These are phyloP conservation scores for Alauda arvensis DNA, from an alignment of 2,797 vertebrate species.

Conservation along the genomic window DNA sequence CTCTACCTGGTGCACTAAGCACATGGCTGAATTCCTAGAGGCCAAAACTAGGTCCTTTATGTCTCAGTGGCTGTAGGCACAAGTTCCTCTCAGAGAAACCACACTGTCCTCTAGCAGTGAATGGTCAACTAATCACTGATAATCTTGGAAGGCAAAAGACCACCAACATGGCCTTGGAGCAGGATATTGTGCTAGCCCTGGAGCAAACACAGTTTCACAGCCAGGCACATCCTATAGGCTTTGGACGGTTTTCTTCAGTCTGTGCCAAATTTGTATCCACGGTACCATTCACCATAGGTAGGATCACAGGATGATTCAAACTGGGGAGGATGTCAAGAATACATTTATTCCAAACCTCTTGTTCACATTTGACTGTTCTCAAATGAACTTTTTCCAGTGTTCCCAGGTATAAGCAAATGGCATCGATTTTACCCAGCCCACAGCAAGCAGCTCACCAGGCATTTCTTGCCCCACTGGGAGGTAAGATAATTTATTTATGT, in stretches of 20 bases:
- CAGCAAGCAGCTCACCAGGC: neutral
- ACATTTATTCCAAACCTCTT: neutral
- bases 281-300: neutral
- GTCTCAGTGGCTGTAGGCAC: neutral
- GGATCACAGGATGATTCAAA: neutral
- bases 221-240: neutral
- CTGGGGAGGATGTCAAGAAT: fast-evolving
- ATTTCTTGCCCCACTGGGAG: neutral
- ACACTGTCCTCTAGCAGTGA: neutral
- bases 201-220: neutral
- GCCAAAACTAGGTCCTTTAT: neutral
- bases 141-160: neutral
- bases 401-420: neutral
- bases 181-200: neutral
- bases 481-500: neutral
- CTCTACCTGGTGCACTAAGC: neutral
- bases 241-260: neutral
- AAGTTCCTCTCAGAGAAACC: neutral
- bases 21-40: neutral
- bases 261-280: neutral
- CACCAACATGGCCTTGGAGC: neutral
- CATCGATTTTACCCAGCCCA: neutral
- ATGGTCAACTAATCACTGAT: neutral
- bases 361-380: neutral
- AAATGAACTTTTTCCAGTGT: neutral